Percentiles rank a stretch among this genome's conserved stretches.
Evolutionary conservation across 2,113 vertebrate genomes (phyloP).

Genomic region (Promerops cafer): DNA sequence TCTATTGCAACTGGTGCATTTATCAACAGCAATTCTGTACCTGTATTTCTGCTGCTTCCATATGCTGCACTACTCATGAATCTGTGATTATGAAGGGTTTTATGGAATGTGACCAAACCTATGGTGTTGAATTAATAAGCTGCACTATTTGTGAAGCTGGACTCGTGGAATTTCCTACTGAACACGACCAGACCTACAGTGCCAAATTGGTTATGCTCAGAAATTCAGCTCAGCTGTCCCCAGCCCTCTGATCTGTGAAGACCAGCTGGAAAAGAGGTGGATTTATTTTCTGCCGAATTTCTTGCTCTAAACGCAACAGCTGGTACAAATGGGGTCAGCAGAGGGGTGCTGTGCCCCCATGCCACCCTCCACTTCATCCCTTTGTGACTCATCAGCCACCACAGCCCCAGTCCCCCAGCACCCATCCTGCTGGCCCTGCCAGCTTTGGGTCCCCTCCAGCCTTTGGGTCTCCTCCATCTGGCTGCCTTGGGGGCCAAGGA

Average conservation of each 20-base stretch:
- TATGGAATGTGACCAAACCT: not conserved
- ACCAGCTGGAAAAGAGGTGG: not conserved
- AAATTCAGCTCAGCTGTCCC: not conserved
- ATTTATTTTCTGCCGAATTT: not conserved
- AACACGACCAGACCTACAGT: not conserved
- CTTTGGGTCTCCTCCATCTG: not conserved
- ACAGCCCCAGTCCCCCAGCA: rapidly evolving
- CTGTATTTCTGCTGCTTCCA: not conserved
- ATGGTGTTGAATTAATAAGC: not conserved
- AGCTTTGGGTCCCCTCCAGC: not conserved
- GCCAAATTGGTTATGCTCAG: not conserved
- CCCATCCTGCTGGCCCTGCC: rapidly evolving
- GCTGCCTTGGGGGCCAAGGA: not conserved
- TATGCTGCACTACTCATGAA: not conserved
- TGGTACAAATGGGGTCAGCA: not conserved
- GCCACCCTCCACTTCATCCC: no score
- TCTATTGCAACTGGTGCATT: not conserved
- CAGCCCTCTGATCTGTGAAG: not conserved
- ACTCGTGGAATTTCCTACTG: not conserved
- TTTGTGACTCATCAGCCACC: not conserved
- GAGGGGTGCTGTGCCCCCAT: rapidly evolving
- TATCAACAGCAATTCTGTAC: not conserved
- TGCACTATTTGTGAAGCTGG: not conserved
- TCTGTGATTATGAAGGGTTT: not conserved
- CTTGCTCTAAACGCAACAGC: not conserved